Evolutionary conservation across 2,797 vertebrate genomes (phyloP).

Genomic region (Scolopax rusticola): DNA sequence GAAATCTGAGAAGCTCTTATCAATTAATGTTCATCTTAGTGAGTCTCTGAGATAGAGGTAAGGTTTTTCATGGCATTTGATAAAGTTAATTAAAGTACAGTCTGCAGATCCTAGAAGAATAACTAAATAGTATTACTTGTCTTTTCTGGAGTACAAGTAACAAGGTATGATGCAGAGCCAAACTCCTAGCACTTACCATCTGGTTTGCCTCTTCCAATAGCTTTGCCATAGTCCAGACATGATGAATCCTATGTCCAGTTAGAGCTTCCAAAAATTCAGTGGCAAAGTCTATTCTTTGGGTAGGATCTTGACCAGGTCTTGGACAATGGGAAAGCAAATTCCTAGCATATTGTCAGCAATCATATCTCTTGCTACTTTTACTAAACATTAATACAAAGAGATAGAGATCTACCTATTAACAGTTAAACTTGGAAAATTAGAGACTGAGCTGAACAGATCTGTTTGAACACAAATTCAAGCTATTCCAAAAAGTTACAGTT

Average conservation of each 20-base stretch:
- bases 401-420: neutral
- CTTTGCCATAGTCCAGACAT: neutral
- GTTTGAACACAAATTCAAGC: neutral
- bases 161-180: neutral
- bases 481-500: neutral
- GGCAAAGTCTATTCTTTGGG: neutral
- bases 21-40: slow-evolving; percentile 1
- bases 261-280: neutral
- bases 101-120: neutral
- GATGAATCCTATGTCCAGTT: neutral
- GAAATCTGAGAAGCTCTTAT: neutral
- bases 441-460: neutral
- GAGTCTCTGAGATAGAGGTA: neutral
- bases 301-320: neutral
- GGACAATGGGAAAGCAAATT: neutral
- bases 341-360: neutral
- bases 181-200: neutral
- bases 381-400: neutral
- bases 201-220: neutral
- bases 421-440: neutral
- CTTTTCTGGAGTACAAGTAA: neutral
- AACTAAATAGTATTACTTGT: neutral
- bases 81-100: slow-evolving; percentile 14
- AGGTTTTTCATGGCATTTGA: neutral
- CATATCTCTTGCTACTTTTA: neutral